These are phyloP conservation scores for Stenolophus ochropezus DNA, from an alignment of 2,888 invertebrate genomes.

Conservation along the genomic window DNA sequence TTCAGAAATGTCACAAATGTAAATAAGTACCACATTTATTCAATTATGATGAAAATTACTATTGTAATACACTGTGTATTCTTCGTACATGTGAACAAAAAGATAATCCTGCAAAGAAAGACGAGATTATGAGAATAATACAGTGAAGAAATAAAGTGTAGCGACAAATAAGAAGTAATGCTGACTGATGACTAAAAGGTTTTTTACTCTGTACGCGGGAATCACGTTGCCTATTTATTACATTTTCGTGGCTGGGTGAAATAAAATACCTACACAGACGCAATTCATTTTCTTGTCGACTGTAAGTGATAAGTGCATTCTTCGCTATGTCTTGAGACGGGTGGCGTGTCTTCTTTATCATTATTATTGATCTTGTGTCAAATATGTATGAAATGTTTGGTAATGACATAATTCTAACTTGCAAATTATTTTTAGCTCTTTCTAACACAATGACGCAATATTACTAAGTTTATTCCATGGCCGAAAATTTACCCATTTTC, in stretches of 20 bases:
- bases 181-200: conserved; percentile 30
- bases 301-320: conserved; percentile 35
- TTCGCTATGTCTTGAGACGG: background rate
- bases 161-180: conserved; percentile 32
- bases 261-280: conserved; percentile 23
- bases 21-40: background rate
- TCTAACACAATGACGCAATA: background rate
- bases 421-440: background rate
- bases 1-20: background rate
- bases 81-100: background rate
- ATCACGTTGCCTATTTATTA: conserved; percentile 27
- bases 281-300: conserved; percentile 31
- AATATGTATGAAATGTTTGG: conserved; percentile 30
- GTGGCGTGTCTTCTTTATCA: conserved; percentile 6
- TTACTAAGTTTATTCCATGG: background rate
- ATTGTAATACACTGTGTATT: background rate
- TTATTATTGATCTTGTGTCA: conserved; percentile 17
- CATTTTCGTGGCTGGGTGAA: conserved; percentile 32
- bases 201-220: conserved; percentile 12
- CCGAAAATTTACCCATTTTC: background rate
- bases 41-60: background rate
- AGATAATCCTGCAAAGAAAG: background rate
- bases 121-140: conserved; percentile 3
- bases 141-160: conserved; percentile 6
- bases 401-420: conserved; percentile 3